Percentiles rank a stretch among this genome's conserved stretches.
phyloP scores from a whole-genome alignment of 2,888 invertebrate genomes.

The Drosophila prostipennis region DNA sequence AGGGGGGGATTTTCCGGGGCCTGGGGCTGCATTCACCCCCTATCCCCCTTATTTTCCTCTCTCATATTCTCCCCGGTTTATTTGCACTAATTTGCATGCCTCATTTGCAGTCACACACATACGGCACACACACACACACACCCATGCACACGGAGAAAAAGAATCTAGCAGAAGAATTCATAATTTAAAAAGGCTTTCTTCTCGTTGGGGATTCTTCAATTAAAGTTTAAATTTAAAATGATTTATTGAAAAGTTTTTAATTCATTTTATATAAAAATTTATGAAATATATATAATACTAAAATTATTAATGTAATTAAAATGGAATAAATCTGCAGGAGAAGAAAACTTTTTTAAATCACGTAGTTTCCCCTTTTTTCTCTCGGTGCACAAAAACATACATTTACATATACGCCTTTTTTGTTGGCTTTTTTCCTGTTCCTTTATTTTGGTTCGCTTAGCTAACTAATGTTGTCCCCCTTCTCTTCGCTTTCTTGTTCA shows the following conservation, averaged over 20 bases:
- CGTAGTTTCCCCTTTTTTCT: not conserved
- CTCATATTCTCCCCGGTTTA: constrained; percentile 44
- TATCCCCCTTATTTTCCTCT: not conserved
- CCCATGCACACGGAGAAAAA: not conserved
- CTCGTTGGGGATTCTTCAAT: not conserved
- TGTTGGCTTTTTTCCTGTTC: constrained; percentile 14
- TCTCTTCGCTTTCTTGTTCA: constrained; percentile 1
- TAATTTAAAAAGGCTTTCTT: not conserved
- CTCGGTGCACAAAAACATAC: constrained; percentile 11
- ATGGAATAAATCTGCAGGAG: too few relatives aligned
- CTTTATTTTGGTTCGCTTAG: constrained; percentile 35
- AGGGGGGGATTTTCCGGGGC: constrained; percentile 12
- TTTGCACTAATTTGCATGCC: constrained; percentile 73
- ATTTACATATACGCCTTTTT: constrained; percentile 14
- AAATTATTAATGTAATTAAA: too few relatives aligned
- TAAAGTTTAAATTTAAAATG: too few relatives aligned
- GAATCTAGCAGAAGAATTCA: not conserved
- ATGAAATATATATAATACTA: too few relatives aligned
- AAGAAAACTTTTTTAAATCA: not conserved
- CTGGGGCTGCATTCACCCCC: not conserved
- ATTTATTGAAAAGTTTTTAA: too few relatives aligned
- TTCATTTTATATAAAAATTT: too few relatives aligned
- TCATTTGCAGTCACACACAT: constrained; percentile 57
- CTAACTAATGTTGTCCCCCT: constrained; percentile 40
- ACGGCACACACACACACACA: constrained; percentile 3